phyloP scores from a whole-genome alignment of 1,140 invertebrate genomes.

The Prorops nasuta region DNA sequence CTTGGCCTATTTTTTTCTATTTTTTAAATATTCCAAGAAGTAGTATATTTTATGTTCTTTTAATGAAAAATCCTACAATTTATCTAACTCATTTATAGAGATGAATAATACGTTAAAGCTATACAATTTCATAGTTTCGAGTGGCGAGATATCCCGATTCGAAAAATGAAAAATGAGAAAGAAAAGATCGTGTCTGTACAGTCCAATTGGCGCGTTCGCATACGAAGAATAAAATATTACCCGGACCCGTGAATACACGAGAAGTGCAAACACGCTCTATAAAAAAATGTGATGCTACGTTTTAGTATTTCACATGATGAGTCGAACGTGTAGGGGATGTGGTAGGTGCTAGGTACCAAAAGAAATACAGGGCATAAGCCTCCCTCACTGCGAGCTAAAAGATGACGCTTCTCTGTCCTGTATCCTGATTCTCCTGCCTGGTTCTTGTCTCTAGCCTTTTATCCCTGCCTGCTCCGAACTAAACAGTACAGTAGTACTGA shows the following conservation, averaged over 20 bases:
- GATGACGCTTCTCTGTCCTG: conserved; percentile 48
- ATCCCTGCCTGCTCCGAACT: conserved; percentile 53
- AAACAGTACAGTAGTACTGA: conserved; percentile 55
- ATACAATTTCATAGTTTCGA: no score
- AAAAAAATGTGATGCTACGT: conserved; percentile 18
- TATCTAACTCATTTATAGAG: no score
- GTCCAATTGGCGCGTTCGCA: no score
- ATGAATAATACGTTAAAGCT: no score
- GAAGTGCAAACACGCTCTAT: conserved; percentile 19
- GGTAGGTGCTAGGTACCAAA: conserved; percentile 41
- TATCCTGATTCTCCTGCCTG: conserved; percentile 48
- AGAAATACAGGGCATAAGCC: conserved; percentile 36
- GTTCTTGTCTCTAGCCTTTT: conserved; percentile 45
- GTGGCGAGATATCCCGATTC: no score
- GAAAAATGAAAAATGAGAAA: no score
- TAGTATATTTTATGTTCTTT: no score
- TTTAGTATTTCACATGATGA: conserved; percentile 20
- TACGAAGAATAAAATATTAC: no score
- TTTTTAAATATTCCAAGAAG: no score
- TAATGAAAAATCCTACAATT: no score
- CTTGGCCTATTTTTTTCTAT: conserved; percentile 10
- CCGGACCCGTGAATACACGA: no score
- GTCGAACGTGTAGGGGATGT: conserved; percentile 31
- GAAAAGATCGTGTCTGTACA: no score
- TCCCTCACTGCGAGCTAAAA: conserved; percentile 47